Percentiles rank a stretch among this genome's conserved stretches.
phyloP scores from a whole-genome alignment of 2,113 vertebrate species.

The Gopherus evgoodei region DNA sequence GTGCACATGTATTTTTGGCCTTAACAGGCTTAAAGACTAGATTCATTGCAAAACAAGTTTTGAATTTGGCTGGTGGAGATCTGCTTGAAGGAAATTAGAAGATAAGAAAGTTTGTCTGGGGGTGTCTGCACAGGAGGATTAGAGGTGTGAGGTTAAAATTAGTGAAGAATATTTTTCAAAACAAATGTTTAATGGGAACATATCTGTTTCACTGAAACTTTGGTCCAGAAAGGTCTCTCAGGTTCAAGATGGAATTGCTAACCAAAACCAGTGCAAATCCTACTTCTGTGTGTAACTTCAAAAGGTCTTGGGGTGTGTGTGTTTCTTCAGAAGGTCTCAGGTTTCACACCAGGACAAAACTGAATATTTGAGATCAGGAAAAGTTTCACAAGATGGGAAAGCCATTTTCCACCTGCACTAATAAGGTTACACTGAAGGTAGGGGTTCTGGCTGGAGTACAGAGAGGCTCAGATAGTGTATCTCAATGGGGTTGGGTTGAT shows the following conservation, averaged over 20 bases:
- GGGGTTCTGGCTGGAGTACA: too few relatives aligned
- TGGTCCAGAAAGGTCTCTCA: too few relatives aligned
- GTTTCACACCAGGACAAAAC: background rate
- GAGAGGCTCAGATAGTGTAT: too few relatives aligned
- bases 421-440: background rate
- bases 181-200: background rate
- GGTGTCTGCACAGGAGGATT: background rate
- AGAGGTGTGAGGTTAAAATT: background rate
- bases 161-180: background rate
- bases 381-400: background rate
- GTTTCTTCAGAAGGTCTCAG: background rate
- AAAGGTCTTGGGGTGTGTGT: background rate
- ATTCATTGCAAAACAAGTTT: background rate
- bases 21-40: background rate
- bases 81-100: background rate
- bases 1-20: background rate
- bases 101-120: background rate
- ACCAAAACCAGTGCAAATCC: background rate
- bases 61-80: background rate
- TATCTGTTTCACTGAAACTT: background rate
- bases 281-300: background rate
- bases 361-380: background rate
- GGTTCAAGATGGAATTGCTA: background rate
- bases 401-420: background rate
- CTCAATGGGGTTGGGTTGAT: background rate